These are phyloP conservation scores for Dolomedes plantarius DNA, from an alignment of 2,888 invertebrate genomes.

Conservation along the genomic window DNA sequence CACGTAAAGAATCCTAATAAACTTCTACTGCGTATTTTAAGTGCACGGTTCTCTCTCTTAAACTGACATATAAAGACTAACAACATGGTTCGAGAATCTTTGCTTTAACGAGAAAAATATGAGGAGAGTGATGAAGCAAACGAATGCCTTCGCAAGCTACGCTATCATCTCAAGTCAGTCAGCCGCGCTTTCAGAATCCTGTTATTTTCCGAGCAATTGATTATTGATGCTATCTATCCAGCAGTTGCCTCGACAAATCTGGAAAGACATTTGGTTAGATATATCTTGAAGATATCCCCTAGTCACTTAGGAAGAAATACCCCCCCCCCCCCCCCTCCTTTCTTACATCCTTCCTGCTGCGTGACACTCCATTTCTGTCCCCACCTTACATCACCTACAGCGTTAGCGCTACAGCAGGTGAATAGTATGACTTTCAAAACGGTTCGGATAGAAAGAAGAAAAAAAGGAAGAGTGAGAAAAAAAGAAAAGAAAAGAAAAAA, in stretches of 20 bases:
- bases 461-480: neutral
- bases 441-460: neutral
- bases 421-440: neutral
- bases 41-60: no score
- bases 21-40: no score
- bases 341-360: neutral
- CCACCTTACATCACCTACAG: neutral
- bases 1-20: no score
- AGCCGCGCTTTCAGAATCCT: neutral
- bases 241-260: conserved; percentile 7
- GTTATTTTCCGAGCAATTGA: conserved; percentile 11
- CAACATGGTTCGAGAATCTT: no score
- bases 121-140: no score
- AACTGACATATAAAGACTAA: no score
- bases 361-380: conserved; percentile 10
- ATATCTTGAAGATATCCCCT: neutral
- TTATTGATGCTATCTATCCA: neutral
- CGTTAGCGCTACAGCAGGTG: neutral
- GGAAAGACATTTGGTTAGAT: neutral
- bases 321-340: neutral
- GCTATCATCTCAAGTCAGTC: no score
- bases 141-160: no score
- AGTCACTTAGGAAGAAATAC: neutral
- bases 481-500: neutral
- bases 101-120: no score